These are phyloP conservation scores for Peromyscus melanophrys DNA, from an alignment of 2,797 vertebrate species.

Conservation along the genomic window DNA sequence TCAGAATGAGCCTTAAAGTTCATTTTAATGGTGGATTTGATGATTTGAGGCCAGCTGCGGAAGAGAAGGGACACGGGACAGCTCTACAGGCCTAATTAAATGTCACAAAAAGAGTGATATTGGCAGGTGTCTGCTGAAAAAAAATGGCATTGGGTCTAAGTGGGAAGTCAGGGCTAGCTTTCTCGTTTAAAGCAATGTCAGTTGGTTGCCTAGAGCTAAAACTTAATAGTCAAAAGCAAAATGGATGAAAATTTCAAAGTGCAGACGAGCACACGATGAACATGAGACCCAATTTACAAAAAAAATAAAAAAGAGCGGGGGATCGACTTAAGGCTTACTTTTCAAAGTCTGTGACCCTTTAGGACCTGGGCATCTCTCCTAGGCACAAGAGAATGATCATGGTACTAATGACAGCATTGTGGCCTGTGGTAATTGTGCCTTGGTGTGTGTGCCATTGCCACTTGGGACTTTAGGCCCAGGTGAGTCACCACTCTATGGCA, in stretches of 20 bases:
- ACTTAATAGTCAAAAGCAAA: constrained; percentile 61
- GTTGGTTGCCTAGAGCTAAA: constrained; percentile 40
- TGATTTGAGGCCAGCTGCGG: constrained; percentile 9
- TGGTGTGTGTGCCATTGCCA: background rate
- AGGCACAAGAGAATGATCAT: background rate
- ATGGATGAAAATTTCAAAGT: constrained; percentile 3
- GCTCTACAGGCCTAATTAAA: constrained; percentile 74
- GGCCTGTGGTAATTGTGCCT: background rate
- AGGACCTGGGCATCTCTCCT: background rate
- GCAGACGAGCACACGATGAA: background rate
- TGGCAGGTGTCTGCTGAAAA: constrained; percentile 8
- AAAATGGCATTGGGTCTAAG: constrained; percentile 17
- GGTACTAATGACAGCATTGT: background rate
- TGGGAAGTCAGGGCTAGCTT: constrained; percentile 26
- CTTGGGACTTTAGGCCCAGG: constrained; percentile 22
- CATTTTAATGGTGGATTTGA: constrained; percentile 70
- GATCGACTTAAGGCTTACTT: constrained; percentile 11
- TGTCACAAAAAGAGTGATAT: constrained; percentile 72
- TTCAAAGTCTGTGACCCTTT: constrained; percentile 28
- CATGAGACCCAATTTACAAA: background rate
- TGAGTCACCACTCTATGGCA: background rate
- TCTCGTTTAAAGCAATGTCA: constrained; percentile 42
- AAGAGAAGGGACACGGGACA: background rate
- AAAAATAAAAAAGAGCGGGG: background rate
- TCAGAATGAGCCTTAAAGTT: constrained; percentile 56